phyloP scores from a whole-genome alignment of 2,113 vertebrate genomes.

The Hemicordylus capensis region DNA sequence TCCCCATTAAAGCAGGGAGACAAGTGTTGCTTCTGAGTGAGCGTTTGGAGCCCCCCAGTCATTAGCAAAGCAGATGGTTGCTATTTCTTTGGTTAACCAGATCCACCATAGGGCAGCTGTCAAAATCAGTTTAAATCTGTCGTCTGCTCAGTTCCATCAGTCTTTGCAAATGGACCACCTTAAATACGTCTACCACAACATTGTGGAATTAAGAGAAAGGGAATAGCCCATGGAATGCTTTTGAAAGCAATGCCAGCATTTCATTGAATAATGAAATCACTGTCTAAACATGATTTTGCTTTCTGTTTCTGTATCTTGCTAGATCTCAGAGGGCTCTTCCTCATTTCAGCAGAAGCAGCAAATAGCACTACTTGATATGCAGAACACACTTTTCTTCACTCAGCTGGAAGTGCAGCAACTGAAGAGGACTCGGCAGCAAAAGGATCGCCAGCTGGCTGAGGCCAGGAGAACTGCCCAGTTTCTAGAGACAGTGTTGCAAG shows the following conservation, averaged over 20 bases:
- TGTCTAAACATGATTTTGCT: neutral
- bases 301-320: slow-evolving; percentile 24
- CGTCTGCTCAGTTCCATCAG: neutral
- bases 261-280: neutral
- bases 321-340: slow-evolving; percentile 65
- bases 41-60: neutral
- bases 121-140: neutral
- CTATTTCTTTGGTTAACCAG: neutral
- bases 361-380: slow-evolving; percentile 80
- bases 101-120: neutral
- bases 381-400: slow-evolving; percentile 84
- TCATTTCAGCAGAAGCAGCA: slow-evolving; percentile 74
- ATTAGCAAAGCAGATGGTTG: neutral
- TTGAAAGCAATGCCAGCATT: neutral
- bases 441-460: slow-evolving; percentile 78
- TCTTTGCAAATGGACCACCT: too few species aligned
- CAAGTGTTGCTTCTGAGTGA: neutral
- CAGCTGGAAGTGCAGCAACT: slow-evolving; percentile 87
- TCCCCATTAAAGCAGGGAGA: neutral
- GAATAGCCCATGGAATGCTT: neutral
- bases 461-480: slow-evolving; percentile 74
- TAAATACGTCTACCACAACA: neutral
- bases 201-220: neutral
- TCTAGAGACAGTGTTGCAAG: slow-evolving; percentile 76
- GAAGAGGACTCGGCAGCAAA: slow-evolving; percentile 77